phyloP scores from a whole-genome alignment of 2,888 invertebrate genomes.

The Proisotoma minuta region DNA sequence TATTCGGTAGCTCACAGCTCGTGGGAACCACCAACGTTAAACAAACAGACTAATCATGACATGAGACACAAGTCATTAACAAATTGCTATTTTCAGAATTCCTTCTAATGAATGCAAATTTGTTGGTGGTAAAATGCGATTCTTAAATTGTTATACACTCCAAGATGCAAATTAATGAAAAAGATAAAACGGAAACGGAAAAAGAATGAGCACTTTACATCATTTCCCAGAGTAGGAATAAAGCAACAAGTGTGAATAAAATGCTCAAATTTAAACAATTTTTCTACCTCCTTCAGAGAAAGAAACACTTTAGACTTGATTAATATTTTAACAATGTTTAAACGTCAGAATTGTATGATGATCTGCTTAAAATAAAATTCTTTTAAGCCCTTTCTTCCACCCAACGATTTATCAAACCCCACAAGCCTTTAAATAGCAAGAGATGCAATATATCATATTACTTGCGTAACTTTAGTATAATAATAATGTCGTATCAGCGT shows the following conservation, averaged over 20 bases:
- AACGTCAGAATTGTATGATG: background rate
- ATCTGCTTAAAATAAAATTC: conserved; percentile 5
- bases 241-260: no score
- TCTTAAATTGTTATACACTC: no score
- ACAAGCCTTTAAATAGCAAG: background rate
- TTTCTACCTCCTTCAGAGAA: no score
- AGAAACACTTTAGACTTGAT: conserved; percentile 6
- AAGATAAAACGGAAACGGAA: no score
- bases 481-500: background rate
- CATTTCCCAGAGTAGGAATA: no score
- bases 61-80: background rate
- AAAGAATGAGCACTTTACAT: no score
- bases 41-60: background rate
- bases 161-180: no score
- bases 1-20: background rate
- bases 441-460: conserved; percentile 5
- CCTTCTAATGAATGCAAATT: background rate
- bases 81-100: conserved; percentile 3
- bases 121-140: no score
- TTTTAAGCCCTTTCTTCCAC: background rate
- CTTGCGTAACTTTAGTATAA: no score
- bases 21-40: conserved; percentile 1
- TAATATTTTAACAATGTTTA: background rate
- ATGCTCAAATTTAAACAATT: no score
- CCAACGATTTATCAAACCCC: background rate